Evolutionary conservation across 2,113 vertebrate species (phyloP).

Genomic region (Amblyopsis rosae): DNA sequence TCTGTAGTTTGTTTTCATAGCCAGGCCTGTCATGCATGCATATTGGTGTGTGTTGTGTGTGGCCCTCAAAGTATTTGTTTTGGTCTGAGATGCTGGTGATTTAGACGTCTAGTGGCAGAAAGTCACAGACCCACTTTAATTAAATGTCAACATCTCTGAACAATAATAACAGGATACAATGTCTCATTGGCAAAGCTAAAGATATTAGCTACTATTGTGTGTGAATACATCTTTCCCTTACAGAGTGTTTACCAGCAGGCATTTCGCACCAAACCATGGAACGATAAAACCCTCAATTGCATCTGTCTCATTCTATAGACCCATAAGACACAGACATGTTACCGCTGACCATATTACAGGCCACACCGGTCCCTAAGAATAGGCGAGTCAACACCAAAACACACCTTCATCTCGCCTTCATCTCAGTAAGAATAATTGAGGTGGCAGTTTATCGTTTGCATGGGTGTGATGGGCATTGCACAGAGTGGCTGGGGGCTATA

Average conservation of each 20-base stretch:
- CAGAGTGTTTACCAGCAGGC: conserved; percentile 5
- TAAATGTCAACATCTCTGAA: neutral
- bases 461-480: conserved; percentile 39
- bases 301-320: conserved; percentile 1
- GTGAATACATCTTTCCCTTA: conserved; percentile 18
- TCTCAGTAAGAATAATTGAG: conserved; percentile 51
- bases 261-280: neutral
- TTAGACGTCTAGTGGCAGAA: too few species aligned
- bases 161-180: neutral
- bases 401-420: conserved; percentile 11
- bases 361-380: conserved; percentile 27
- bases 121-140: too few species aligned
- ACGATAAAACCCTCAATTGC: neutral
- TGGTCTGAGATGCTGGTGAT: too few species aligned
- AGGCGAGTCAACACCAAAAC: conserved; percentile 44
- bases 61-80: too few species aligned
- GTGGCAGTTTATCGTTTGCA: conserved; percentile 36
- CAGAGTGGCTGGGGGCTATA: conserved; percentile 35
- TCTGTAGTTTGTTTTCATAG: too few species aligned
- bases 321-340: conserved; percentile 18
- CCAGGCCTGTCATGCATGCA: too few species aligned
- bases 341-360: conserved; percentile 8
- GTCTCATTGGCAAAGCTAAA: conserved; percentile 6
- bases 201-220: conserved; percentile 25
- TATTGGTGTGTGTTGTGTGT: too few species aligned